Percentiles rank a stretch among this genome's conserved stretches.
These are phyloP conservation scores for Criorhina ranunculi DNA, from an alignment of 2,888 invertebrate genomes.

Conservation along the genomic window DNA sequence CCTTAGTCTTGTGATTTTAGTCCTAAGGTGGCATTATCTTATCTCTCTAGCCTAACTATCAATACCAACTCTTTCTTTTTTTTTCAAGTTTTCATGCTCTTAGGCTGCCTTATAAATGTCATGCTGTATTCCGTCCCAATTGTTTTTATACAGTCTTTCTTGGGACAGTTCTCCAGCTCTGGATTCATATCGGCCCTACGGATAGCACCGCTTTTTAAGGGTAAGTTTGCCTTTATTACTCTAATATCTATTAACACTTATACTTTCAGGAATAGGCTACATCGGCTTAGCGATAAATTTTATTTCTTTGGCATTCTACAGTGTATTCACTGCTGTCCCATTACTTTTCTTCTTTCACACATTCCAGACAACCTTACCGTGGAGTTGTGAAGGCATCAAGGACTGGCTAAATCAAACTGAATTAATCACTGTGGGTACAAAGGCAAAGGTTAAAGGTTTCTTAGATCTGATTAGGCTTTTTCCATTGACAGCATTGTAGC, in stretches of 20 bases:
- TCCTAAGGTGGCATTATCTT: too few relatives aligned
- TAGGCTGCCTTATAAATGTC: neutral
- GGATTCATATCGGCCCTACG: slow-evolving; percentile 92
- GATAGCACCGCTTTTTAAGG: slow-evolving; percentile 92
- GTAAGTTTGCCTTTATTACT: slow-evolving; percentile 83
- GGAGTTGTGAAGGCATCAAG: slow-evolving; percentile 85
- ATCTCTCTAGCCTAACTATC: neutral
- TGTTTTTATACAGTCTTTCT: slow-evolving; percentile 92
- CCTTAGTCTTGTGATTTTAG: too few relatives aligned
- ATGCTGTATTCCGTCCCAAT: slow-evolving; percentile 86
- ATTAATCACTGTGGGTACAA: slow-evolving; percentile 40
- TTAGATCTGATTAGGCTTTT: neutral
- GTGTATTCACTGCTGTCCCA: slow-evolving; percentile 93
- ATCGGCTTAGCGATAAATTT: slow-evolving; percentile 91
- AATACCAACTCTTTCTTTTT: neutral
- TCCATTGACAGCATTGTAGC: slow-evolving; percentile 27
- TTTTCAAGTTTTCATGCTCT: neutral
- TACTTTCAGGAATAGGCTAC: slow-evolving; percentile 89
- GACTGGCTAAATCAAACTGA: neutral
- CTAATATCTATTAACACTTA: too few relatives aligned
- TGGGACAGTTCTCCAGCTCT: slow-evolving; percentile 92
- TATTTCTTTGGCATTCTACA: slow-evolving; percentile 92
- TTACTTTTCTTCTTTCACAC: slow-evolving; percentile 91
- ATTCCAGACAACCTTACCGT: slow-evolving; percentile 88
- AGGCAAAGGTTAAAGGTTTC: neutral